Percentiles rank a stretch among this genome's conserved stretches.
These are phyloP conservation scores for Lepidochrysops patricia DNA, from an alignment of 2,888 invertebrate species.

Conservation along the genomic window DNA sequence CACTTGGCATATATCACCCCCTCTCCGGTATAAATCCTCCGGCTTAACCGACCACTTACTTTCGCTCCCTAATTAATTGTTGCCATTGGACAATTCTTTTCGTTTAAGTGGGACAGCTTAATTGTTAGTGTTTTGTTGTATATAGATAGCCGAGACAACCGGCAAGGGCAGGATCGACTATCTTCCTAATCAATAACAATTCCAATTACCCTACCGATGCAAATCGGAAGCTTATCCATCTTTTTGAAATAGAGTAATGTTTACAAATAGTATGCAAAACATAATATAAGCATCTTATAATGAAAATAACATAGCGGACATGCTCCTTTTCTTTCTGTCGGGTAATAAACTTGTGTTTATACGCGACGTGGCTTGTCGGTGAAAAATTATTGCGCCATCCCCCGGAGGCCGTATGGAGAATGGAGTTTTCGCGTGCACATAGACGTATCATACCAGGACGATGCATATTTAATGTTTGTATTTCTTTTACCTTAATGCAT, in stretches of 20 bases:
- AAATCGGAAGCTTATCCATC: background rate
- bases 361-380: background rate
- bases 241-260: background rate
- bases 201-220: too few relatives aligned
- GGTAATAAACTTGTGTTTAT: constrained; percentile 7
- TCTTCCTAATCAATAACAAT: background rate
- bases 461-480: background rate
- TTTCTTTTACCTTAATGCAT: too few relatives aligned
- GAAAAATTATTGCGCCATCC: background rate
- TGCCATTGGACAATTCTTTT: background rate
- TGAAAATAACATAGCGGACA: background rate
- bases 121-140: background rate
- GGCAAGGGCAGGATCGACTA: too few relatives aligned
- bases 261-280: background rate
- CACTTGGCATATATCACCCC: constrained; percentile 3
- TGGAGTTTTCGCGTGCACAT: background rate
- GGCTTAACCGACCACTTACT: constrained; percentile 1
- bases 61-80: constrained; percentile 7
- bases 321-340: background rate
- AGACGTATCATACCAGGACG: background rate
- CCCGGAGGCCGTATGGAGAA: background rate
- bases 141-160: too few relatives aligned
- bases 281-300: background rate
- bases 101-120: background rate
- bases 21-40: constrained; percentile 1